Percentiles rank a stretch among this genome's conserved stretches.
These are phyloP conservation scores for Adelosebastes latens DNA, from an alignment of 2,797 vertebrate species.

Conservation along the genomic window DNA sequence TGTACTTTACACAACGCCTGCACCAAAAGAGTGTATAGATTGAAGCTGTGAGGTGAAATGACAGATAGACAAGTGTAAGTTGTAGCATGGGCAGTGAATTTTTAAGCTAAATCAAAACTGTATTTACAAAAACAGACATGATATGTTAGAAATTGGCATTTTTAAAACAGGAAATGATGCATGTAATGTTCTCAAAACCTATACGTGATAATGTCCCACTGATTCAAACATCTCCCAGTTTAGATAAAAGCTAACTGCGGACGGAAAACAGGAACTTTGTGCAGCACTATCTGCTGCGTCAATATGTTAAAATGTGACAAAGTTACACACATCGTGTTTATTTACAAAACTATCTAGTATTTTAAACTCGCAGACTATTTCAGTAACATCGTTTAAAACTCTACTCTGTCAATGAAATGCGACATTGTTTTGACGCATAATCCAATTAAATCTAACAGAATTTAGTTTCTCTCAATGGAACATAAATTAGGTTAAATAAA, in stretches of 20 bases:
- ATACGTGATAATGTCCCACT: neutral
- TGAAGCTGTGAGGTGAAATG: neutral
- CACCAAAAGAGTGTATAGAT: neutral
- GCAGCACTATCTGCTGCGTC: neutral
- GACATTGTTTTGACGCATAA: neutral
- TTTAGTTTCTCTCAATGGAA: neutral
- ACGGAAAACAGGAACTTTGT: neutral
- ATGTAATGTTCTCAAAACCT: neutral
- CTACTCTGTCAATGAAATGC: neutral
- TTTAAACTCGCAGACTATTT: neutral
- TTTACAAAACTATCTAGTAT: constrained; percentile 20
- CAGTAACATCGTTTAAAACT: neutral
- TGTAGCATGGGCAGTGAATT: neutral
- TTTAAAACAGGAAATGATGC: neutral
- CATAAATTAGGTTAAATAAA: constrained; percentile 1
- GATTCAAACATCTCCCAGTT: neutral
- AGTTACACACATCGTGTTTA: neutral
- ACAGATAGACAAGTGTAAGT: neutral
- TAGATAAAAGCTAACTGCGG: neutral
- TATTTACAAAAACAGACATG: constrained; percentile 10
- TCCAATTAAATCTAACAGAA: neutral
- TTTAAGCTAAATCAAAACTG: neutral
- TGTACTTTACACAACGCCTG: neutral
- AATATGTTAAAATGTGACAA: neutral
- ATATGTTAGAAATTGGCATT: neutral